Percentiles rank a stretch among this genome's conserved stretches.
Evolutionary conservation across 37 sponge, comb jelly and placozoan species (phyloP).

Genomic region (Haliclona indistincta): DNA sequence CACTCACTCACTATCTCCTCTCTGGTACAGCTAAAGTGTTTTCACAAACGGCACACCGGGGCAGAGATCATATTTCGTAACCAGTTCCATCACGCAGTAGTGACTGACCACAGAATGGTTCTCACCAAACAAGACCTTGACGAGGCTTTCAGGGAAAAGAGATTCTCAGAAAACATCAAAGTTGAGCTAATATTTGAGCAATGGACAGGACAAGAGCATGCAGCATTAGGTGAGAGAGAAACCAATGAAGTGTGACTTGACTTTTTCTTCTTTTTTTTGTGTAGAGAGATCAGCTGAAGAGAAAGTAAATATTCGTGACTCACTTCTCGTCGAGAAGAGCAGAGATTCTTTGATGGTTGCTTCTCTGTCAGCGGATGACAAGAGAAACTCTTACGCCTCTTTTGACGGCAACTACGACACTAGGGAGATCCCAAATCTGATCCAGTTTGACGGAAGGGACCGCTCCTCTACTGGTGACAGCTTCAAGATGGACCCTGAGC

Average conservation of each 20-base stretch:
- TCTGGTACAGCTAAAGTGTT: conserved; percentile 74
- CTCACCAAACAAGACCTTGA: conserved; percentile 88
- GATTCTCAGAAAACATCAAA: conserved; percentile 67
- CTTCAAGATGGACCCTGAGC: conserved; percentile 53
- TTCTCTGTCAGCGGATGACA: background rate
- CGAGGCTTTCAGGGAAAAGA: conserved; percentile 87
- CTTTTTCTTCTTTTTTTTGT: too few relatives aligned
- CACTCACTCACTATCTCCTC: background rate
- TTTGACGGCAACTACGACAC: conserved; percentile 29
- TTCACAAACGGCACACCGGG: conserved; percentile 85
- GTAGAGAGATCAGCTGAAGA: too few relatives aligned
- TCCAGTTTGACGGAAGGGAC: conserved; percentile 12
- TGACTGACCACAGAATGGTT: conserved; percentile 78
- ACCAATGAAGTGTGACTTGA: too few relatives aligned
- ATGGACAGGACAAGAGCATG: background rate
- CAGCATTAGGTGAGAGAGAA: background rate
- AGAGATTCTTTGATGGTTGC: background rate
- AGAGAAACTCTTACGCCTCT: conserved; percentile 50
- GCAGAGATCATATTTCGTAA: conserved; percentile 82
- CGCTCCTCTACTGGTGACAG: conserved; percentile 23
- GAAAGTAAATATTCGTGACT: conserved; percentile 24
- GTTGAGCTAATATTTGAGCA: conserved; percentile 81
- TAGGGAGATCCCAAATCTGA: conserved; percentile 22
- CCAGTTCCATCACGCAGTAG: conserved; percentile 88
- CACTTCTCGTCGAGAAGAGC: conserved; percentile 10